phyloP scores from a whole-genome alignment of 2,113 vertebrate species.

The Tympanuchus pallidicinctus region DNA sequence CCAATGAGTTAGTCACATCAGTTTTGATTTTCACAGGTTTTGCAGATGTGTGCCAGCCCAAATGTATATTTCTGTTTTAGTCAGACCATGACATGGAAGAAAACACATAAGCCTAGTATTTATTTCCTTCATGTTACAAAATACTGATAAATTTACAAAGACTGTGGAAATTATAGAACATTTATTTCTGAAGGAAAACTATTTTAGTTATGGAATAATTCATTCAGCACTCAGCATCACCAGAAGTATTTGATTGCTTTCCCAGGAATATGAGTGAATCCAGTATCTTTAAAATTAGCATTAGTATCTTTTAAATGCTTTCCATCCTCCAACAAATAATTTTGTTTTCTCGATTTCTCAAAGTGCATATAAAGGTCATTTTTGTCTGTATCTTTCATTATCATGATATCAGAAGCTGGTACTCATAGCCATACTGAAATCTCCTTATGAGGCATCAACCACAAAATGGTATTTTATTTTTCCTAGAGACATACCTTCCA shows the following conservation, averaged over 20 bases:
- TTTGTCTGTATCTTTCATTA: not conserved
- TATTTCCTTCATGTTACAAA: not conserved
- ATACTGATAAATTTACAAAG: not conserved
- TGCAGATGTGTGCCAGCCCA: not conserved
- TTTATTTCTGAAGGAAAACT: not conserved
- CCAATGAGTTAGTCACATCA: not conserved
- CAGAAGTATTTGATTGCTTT: not conserved
- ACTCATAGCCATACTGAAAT: not conserved
- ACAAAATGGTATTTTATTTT: not conserved
- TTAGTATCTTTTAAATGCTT: not conserved
- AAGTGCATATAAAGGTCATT: not conserved
- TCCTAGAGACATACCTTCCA: not conserved
- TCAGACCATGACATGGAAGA: not conserved
- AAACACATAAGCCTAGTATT: not conserved
- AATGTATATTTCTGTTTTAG: not conserved
- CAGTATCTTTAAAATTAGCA: not conserved
- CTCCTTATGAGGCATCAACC: not conserved
- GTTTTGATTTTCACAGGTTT: not conserved
- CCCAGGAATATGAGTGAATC: not conserved
- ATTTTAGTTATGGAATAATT: not conserved
- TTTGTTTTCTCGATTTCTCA: not conserved
- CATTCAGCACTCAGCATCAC: not conserved
- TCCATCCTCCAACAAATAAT: not conserved
- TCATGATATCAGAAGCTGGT: not conserved
- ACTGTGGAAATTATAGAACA: not conserved